Conservation (phyloP, 1,140 invertebrate species). For the Zaprionus ghesquierei region DNA sequence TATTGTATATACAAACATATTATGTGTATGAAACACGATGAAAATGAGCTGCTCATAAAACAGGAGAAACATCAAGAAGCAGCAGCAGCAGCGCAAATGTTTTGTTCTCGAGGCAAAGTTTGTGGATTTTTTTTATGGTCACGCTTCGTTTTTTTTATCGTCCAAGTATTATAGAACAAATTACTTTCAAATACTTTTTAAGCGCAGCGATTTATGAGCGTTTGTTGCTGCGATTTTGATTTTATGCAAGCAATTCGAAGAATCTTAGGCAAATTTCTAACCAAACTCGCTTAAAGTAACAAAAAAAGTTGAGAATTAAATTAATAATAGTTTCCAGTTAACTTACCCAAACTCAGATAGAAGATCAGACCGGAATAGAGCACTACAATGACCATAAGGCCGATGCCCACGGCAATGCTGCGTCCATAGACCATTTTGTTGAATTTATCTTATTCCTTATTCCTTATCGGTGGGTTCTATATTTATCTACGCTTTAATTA, state of each 20-base stretch:
- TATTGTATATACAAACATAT: conserved; percentile 13
- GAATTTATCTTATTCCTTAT: conserved; percentile 11
- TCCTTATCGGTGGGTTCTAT: conserved; percentile 29
- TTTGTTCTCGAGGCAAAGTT: conserved; percentile 58
- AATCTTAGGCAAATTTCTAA: background rate
- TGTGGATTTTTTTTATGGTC: conserved; percentile 64
- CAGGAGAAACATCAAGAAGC: conserved; percentile 36
- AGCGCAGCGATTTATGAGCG: conserved; percentile 55
- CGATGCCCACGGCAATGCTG: conserved; percentile 71
- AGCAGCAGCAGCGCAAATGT: conserved; percentile 55
- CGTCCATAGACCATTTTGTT: conserved; percentile 73
- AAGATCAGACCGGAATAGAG: conserved; percentile 66
- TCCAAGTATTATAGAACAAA: conserved; percentile 51
- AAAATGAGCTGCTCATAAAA: conserved; percentile 61
- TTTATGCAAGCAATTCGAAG: background rate
- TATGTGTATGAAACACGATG: conserved; percentile 10
- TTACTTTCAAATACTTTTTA: conserved; percentile 70
- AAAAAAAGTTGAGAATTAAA: background rate
- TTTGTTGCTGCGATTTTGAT: conserved; percentile 42
- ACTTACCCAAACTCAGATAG: conserved; percentile 75
- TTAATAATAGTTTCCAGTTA: background rate
- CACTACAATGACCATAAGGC: conserved; percentile 59
- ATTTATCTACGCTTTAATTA: conserved; percentile 59
- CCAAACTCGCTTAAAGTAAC: too few relatives aligned
- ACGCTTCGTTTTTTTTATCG: conserved; percentile 52